Evolutionary conservation across 2,888 invertebrate species (phyloP).

Genomic region (Andricus curvator): DNA sequence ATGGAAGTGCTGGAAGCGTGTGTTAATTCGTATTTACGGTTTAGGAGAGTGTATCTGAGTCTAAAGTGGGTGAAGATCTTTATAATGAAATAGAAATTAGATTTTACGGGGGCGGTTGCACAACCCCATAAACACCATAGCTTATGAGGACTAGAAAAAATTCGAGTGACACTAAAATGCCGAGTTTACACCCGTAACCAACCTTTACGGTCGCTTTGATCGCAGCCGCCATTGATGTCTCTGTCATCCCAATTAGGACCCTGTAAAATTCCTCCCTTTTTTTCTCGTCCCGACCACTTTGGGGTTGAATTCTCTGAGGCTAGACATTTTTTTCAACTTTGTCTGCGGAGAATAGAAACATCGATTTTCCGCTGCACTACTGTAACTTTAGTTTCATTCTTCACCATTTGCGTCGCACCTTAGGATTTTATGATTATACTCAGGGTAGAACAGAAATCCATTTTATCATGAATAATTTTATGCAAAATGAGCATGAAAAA

Average conservation of each 20-base stretch:
- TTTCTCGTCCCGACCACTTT: slow-evolving; percentile 54
- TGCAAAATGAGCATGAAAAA: too few relatives aligned
- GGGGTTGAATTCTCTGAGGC: slow-evolving; percentile 56
- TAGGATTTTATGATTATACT: too few relatives aligned
- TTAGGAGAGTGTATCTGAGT: background rate
- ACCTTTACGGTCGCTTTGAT: slow-evolving; percentile 71
- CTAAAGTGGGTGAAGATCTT: slow-evolving; percentile 42
- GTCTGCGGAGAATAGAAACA: background rate
- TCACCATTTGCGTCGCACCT: background rate
- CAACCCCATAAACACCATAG: slow-evolving; percentile 71
- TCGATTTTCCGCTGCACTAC: slow-evolving; percentile 22
- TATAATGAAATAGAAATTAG: slow-evolving; percentile 65
- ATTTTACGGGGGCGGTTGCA: slow-evolving; percentile 71
- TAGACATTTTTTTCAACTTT: slow-evolving; percentile 18
- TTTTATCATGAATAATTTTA: too few relatives aligned
- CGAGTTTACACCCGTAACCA: slow-evolving; percentile 75
- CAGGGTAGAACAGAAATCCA: too few relatives aligned
- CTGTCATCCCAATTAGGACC: slow-evolving; percentile 77
- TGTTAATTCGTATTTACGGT: slow-evolving; percentile 31
- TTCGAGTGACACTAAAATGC: slow-evolving; percentile 75
- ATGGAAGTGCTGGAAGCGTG: slow-evolving; percentile 2
- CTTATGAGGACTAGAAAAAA: slow-evolving; percentile 62
- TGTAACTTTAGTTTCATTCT: background rate
- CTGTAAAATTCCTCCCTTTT: slow-evolving; percentile 67
- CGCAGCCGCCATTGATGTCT: slow-evolving; percentile 75